Conservation (phyloP, 2,113 vertebrate genomes). For the Entelurus aequoreus region DNA sequence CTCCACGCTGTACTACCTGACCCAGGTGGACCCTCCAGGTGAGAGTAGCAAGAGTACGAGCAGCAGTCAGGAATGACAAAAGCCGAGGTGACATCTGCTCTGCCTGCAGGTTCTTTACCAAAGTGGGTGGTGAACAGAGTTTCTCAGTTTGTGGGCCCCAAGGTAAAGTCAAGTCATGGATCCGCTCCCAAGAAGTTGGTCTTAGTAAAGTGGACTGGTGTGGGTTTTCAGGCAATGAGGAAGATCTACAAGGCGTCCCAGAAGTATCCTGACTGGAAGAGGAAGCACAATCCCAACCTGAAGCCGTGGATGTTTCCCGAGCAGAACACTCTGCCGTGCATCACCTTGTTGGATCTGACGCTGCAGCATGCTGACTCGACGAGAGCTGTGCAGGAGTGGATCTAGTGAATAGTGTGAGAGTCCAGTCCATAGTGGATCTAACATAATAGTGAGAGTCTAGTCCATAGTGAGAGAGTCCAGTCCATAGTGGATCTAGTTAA, state of each 20-base stretch:
- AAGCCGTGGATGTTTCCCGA: conserved; percentile 81
- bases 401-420: no score
- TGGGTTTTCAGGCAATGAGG: conserved; percentile 74
- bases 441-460: no score
- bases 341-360: conserved; percentile 65
- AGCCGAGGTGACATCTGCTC: background rate
- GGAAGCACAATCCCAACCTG: conserved; percentile 70
- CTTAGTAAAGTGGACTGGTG: background rate
- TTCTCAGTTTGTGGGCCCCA: conserved; percentile 82
- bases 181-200: background rate
- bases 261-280: conserved; percentile 84
- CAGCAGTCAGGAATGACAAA: no score
- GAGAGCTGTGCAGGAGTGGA: no score
- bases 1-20: conserved; percentile 81
- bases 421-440: no score
- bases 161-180: conserved; percentile 57
- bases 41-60: background rate
- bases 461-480: no score
- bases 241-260: conserved; percentile 83
- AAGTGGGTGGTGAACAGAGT: conserved; percentile 86
- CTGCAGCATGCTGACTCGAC: conserved; percentile 73
- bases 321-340: conserved; percentile 74
- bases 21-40: conserved; percentile 86
- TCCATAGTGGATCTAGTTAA: no score
- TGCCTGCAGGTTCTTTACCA: conserved; percentile 74